These are phyloP conservation scores for Diceros bicornis DNA, from an alignment of 2,797 vertebrate species.

Conservation along the genomic window DNA sequence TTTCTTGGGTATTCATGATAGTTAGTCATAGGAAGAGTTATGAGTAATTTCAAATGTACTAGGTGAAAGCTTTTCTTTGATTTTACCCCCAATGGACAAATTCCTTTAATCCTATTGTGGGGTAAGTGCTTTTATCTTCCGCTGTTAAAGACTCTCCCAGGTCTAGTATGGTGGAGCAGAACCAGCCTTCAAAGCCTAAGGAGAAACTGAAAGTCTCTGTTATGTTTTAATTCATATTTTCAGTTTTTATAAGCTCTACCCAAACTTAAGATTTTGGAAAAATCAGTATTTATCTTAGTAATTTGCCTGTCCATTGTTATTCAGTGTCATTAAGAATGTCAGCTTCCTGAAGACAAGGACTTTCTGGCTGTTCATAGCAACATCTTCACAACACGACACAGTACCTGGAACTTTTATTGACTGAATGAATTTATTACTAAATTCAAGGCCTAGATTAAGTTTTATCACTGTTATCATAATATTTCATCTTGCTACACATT, in stretches of 20 bases:
- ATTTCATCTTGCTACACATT: neutral
- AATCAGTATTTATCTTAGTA: neutral
- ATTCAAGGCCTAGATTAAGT: neutral
- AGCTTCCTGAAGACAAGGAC: neutral
- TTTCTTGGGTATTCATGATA: neutral
- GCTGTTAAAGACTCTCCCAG: neutral
- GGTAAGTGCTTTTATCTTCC: slow-evolving; percentile 14
- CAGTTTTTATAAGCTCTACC: slow-evolving; percentile 26
- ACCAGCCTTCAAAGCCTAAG: neutral
- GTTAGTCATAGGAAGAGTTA: neutral
- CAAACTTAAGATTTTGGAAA: slow-evolving; percentile 12
- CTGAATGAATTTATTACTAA: neutral
- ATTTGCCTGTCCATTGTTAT: neutral
- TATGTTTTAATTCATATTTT: slow-evolving; percentile 42
- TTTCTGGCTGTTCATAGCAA: neutral
- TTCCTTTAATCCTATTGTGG: neutral
- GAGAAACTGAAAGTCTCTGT: neutral
- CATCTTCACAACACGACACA: neutral
- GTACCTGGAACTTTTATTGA: neutral
- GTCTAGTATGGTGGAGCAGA: neutral
- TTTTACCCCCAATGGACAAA: neutral
- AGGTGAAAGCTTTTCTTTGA: slow-evolving; percentile 2
- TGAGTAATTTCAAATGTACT: slow-evolving; percentile 49
- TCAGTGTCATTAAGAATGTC: neutral
- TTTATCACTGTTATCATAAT: neutral